A percentile compares a stretch with the other conserved stretches of the same genome.
phyloP scores from a whole-genome alignment of 2,113 vertebrate species.

The Gopherus evgoodei region DNA sequence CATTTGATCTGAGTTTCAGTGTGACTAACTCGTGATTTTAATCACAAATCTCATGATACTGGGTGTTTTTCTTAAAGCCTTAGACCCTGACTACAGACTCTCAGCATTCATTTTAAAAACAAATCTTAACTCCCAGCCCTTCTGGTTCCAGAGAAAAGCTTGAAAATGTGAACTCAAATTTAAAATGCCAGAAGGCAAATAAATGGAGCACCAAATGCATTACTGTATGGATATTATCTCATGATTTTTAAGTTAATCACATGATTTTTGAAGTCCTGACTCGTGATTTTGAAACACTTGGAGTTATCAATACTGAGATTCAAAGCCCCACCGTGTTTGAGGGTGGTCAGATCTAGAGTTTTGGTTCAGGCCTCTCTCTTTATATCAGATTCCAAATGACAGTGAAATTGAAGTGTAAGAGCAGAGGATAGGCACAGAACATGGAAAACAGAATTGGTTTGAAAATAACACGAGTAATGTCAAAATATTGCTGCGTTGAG shows the following conservation, averaged over 20 bases:
- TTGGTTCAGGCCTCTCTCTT: background rate
- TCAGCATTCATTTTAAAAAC: background rate
- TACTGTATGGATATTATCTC: background rate
- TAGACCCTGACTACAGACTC: background rate
- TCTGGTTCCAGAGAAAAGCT: background rate
- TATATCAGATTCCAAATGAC: background rate
- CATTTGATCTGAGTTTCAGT: background rate
- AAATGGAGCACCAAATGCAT: background rate
- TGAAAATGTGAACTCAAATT: background rate
- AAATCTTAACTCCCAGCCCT: background rate
- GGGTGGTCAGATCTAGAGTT: background rate
- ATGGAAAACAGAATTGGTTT: background rate
- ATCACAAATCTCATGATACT: background rate
- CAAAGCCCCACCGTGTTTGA: background rate
- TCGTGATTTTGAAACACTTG: background rate
- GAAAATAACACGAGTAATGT: background rate
- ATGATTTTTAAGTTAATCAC: background rate
- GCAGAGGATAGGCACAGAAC: background rate
- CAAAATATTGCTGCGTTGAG: background rate
- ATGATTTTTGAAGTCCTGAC: background rate
- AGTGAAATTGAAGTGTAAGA: background rate
- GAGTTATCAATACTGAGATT: background rate
- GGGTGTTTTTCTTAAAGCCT: background rate
- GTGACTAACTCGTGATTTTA: constrained; percentile 1
- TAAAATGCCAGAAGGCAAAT: background rate